Base-by-base conservation (phyloP, 2,797 vertebrate genomes). In the Tadarida brasiliensis region DNA sequence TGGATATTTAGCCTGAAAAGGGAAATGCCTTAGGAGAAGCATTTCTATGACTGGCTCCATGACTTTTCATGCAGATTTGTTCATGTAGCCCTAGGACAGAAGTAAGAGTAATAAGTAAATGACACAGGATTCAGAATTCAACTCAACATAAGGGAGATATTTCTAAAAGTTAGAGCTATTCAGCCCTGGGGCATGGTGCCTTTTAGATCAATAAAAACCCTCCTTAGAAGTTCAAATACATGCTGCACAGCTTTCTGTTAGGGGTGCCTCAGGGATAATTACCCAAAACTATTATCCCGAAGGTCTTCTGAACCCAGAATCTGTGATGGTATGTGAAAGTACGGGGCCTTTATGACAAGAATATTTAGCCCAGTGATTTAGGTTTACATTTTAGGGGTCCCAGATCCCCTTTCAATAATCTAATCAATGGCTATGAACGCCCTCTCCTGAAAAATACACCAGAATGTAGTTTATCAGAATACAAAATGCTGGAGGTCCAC, bases 101-200 rank as follows among this genome's bases (percentile, higher is more conserved):
- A 84, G 26, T 33, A 70, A 82, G 49, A 89, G 16, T 78, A 30
- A 3, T 26, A 51, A 84, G 57, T 78, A 71, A 91, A 82, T 39
- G 47, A 65, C 19, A 80, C 30, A 82, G 16, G 19, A 19, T 44
- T 93, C 74, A 96, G 17, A 94, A 87, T 71, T 87, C 68, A 94
- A 83, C 2, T 33, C 26, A 59, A 86, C 61, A 74, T 61, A 74
- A 91, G 56, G 82, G 74, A 93, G 19, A 15, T 14, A 67, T 35
- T 89, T 82, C 81, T 74, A 90, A 89, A 91, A 51, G 54, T 20
- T 12, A 61, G 28, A 82, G 20, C 39, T 74, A 14, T 49, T 91
- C 39, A 56, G 68, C 19, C 51, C n/a, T 19, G 24, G 47, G 22
- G 10, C 56, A 20, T 44, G 16, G 67, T 65, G 47, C 57, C 61